Conservation (phyloP, 92 coral and sea anemone genomes). For the Heteractis magnifica region DNA sequence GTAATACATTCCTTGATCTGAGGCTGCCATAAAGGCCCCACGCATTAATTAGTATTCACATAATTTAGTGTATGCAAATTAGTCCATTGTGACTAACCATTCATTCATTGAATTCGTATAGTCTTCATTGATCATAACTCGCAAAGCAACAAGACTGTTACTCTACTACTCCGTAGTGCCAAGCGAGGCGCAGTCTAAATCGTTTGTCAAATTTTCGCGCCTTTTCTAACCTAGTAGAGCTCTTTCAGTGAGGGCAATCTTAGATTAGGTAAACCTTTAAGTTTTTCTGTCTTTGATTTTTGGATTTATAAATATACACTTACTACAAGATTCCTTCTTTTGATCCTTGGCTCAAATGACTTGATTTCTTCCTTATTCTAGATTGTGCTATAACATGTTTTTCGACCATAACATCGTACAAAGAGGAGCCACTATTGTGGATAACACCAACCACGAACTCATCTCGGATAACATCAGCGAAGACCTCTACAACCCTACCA, state of each 20-base stretch:
- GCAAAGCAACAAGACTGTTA: conserved; percentile 28
- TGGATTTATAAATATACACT: conserved; percentile 32
- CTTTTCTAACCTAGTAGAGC: background rate
- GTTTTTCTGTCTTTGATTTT: conserved; percentile 19
- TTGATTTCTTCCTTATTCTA: conserved; percentile 41
- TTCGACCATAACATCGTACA: conserved; percentile 67
- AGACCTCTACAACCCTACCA: conserved; percentile 65
- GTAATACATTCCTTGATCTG: background rate
- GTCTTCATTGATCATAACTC: conserved; percentile 20
- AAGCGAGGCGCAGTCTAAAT: background rate
- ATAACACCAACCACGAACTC: conserved; percentile 54
- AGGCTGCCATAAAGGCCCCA: conserved; percentile 4
- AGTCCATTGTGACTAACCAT: conserved; percentile 56
- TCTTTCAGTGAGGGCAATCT: background rate
- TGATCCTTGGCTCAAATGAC: conserved; percentile 41
- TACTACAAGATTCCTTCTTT: conserved; percentile 40
- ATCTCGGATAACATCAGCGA: conserved; percentile 64
- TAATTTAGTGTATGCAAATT: conserved; percentile 58
- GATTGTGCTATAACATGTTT: conserved; percentile 87
- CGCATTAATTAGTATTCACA: conserved; percentile 40
- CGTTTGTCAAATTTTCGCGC: conserved; percentile 5
- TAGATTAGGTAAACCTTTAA: conserved; percentile 14
- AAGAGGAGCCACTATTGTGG: conserved; percentile 56
- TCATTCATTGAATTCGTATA: conserved; percentile 53
- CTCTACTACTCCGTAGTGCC: conserved; percentile 20